These are phyloP conservation scores for Myioborus melanocephalus DNA, from an alignment of 2,797 vertebrate genomes.

Conservation along the genomic window DNA sequence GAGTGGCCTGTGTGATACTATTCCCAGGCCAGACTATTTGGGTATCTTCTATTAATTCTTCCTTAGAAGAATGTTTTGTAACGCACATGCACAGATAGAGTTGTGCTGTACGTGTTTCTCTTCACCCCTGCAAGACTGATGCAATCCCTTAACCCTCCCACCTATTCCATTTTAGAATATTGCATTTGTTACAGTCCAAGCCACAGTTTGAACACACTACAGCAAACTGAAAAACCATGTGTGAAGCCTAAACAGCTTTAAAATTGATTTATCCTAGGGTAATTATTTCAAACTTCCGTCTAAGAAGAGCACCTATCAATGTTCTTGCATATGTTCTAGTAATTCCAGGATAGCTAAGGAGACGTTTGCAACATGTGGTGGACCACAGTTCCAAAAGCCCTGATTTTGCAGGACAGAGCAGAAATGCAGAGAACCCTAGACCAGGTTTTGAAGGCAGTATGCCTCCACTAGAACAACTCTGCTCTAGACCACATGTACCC, in stretches of 20 bases:
- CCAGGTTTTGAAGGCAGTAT: background rate
- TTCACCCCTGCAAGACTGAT: background rate
- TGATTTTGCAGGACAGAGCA: background rate
- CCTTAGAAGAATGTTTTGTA: background rate
- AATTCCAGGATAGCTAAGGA: background rate
- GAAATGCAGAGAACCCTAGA: background rate
- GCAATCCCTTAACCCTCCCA: background rate
- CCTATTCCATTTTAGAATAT: background rate
- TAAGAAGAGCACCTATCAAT: background rate
- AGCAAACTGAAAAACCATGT: background rate
- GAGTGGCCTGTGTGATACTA: background rate
- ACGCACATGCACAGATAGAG: fast-evolving
- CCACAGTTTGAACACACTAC: background rate
- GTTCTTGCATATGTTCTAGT: background rate
- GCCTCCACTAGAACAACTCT: background rate
- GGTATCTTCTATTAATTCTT: background rate
- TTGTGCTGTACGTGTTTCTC: fast-evolving
- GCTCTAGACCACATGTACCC: background rate
- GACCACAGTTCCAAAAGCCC: background rate
- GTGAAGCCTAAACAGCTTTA: background rate
- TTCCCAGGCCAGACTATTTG: background rate
- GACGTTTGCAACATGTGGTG: background rate
- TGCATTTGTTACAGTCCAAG: background rate
- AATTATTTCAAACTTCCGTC: background rate
- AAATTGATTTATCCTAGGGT: background rate